phyloP scores from a whole-genome alignment of 2,888 invertebrate genomes.

The Drosophila fulvimacula region DNA sequence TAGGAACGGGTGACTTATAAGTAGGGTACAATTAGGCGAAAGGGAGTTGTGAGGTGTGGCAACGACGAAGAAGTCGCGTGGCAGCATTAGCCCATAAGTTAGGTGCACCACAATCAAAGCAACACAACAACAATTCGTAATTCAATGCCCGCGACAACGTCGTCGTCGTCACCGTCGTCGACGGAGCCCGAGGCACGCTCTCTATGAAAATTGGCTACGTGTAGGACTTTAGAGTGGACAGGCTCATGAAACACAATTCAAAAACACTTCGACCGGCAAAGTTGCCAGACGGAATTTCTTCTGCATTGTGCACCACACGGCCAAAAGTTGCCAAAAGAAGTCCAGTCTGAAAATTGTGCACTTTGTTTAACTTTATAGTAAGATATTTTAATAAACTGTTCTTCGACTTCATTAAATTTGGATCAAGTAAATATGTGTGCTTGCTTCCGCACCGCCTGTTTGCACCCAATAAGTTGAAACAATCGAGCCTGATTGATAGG shows the following conservation, averaged over 20 bases:
- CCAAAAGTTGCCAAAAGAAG: slow-evolving; percentile 24
- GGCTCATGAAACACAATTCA: slow-evolving; percentile 81
- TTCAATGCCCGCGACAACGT: slow-evolving; percentile 69
- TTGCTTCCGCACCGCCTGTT: neutral
- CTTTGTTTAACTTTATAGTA: slow-evolving; percentile 64
- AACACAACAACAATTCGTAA: slow-evolving; percentile 58
- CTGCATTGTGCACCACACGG: slow-evolving; percentile 63
- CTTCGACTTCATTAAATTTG: slow-evolving; percentile 75
- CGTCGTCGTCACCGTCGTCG: slow-evolving; percentile 25
- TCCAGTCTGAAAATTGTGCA: slow-evolving; percentile 31
- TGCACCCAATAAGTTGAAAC: slow-evolving; percentile 37
- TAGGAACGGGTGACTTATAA: slow-evolving; percentile 30
- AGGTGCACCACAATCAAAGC: slow-evolving; percentile 62
- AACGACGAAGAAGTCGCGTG: slow-evolving; percentile 57
- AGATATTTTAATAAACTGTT: slow-evolving; percentile 77
- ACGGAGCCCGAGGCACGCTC: slow-evolving; percentile 51
- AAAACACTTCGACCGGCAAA: slow-evolving; percentile 84
- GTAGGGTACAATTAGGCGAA: slow-evolving; percentile 49
- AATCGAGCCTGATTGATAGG: slow-evolving; percentile 68
- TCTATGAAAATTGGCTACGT: slow-evolving; percentile 73
- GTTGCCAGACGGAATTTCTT: slow-evolving; percentile 82
- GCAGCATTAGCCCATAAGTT: slow-evolving; percentile 77
- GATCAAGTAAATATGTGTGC: slow-evolving; percentile 62
- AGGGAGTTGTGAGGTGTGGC: slow-evolving; percentile 12
- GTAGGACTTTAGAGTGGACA: slow-evolving; percentile 79